phyloP scores from a whole-genome alignment of 2,113 vertebrate species.

The Phoxinus phoxinus region DNA sequence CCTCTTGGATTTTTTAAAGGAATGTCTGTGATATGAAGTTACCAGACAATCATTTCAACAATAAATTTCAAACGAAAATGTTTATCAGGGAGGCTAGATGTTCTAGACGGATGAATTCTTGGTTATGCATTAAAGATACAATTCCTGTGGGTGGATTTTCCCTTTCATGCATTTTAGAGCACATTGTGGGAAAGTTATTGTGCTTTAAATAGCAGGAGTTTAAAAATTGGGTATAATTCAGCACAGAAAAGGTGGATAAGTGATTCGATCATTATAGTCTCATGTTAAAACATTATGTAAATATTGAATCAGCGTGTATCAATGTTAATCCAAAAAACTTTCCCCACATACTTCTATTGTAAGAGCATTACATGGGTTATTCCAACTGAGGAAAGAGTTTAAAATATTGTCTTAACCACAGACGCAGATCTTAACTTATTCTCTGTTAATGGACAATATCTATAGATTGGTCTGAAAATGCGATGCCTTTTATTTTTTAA shows the following conservation, averaged over 20 bases:
- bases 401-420: background rate
- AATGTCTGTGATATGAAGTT: background rate
- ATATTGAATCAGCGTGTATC: background rate
- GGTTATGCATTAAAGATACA: background rate
- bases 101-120: background rate
- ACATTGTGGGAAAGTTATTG: background rate
- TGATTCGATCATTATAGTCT: background rate
- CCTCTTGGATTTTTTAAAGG: background rate
- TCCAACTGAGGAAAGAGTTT: background rate
- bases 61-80: background rate
- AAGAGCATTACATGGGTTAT: background rate
- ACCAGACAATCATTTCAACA: background rate
- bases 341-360: background rate
- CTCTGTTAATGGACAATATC: too few species aligned
- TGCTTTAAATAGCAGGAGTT: background rate
- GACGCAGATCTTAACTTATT: too few species aligned
- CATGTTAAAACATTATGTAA: background rate
- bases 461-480: too few species aligned
- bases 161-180: background rate
- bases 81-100: background rate
- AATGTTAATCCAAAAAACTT: background rate
- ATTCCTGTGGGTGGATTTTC: background rate
- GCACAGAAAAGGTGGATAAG: background rate
- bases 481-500: too few species aligned
- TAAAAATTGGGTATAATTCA: background rate